A percentile compares a stretch with the other conserved stretches of the same genome.
Evolutionary conservation across 2,888 invertebrate genomes (phyloP).

Genomic region (Sceliomorpha sp.): DNA sequence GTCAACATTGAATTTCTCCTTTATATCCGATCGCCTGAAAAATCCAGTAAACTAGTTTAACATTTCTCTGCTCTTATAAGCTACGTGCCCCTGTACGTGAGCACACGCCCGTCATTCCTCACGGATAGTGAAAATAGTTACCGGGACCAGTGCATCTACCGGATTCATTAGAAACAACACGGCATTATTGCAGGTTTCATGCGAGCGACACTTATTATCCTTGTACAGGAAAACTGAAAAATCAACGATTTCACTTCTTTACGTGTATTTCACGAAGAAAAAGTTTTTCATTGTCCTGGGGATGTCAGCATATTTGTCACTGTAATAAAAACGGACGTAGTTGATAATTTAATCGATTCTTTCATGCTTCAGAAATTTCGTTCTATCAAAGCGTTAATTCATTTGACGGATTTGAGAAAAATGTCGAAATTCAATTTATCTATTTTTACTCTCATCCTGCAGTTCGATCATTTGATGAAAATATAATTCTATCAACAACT

Average conservation of each 20-base stretch:
- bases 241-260: constrained; percentile 29
- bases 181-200: constrained; percentile 25
- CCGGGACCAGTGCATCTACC: constrained; percentile 56
- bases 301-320: no score
- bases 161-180: constrained; percentile 55
- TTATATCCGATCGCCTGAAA: constrained; percentile 75
- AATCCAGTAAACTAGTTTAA: constrained; percentile 78
- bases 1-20: constrained; percentile 77
- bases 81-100: constrained; percentile 32
- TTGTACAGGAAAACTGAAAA: constrained; percentile 34
- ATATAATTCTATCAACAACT: no score
- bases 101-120: constrained; percentile 47
- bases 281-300: no score
- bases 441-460: no score
- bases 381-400: no score
- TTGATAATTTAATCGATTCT: no score
- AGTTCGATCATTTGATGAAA: no score
- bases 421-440: no score
- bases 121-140: constrained; percentile 62
- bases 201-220: constrained; percentile 16
- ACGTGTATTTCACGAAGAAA: no score
- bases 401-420: no score
- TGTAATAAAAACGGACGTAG: no score
- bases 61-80: constrained; percentile 72
- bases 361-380: no score